A percentile compares a stretch with the other conserved stretches of the same genome.
Conservation (phyloP, 2,797 vertebrate genomes). For the Xiphorhynchus erythropygius region DNA sequence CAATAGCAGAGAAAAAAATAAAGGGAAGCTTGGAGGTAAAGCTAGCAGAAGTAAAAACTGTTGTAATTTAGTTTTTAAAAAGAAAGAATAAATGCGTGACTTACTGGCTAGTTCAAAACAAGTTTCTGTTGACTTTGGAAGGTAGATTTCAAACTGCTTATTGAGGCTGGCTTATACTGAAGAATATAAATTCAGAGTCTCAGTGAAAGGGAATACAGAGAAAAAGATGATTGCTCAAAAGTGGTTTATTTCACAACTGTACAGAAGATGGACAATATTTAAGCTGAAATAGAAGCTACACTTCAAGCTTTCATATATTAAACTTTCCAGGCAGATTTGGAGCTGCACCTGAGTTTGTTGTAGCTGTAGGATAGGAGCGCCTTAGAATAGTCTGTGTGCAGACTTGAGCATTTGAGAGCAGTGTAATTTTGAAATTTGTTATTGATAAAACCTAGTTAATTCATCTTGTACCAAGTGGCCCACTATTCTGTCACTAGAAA, state of each 20-base stretch:
- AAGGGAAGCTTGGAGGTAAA: not conserved
- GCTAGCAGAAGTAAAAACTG: not conserved
- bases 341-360: not conserved
- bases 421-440: not conserved
- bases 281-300: not conserved
- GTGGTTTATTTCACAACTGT: not conserved
- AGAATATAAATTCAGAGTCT: not conserved
- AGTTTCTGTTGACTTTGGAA: not conserved
- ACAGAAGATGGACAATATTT: not conserved
- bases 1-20: not conserved
- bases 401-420: not conserved
- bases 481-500: not conserved
- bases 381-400: not conserved
- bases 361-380: not conserved
- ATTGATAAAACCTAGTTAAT: not conserved
- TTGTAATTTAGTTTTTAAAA: not conserved
- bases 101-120: not conserved
- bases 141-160: not conserved
- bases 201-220: not conserved
- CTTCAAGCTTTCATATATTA: not conserved
- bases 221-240: not conserved
- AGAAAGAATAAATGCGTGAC: accelerated
- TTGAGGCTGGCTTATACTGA: not conserved
- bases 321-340: not conserved
- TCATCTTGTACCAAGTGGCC: not conserved